Base-by-base conservation (phyloP, 2,797 vertebrate species). In the Smutsia gigantea region DNA sequence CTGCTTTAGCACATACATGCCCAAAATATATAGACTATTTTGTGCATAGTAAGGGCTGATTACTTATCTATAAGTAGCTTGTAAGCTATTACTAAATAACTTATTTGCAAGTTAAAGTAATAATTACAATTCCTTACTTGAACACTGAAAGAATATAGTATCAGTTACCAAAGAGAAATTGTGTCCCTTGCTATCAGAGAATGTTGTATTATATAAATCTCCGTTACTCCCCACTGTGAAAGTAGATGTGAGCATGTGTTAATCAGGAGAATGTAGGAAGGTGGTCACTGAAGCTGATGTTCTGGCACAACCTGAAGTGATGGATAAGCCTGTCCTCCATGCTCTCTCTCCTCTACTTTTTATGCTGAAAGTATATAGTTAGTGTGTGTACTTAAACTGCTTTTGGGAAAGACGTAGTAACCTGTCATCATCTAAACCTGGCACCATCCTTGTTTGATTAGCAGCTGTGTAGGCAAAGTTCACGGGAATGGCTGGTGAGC, bases 211-310 rank as follows among this genome's bases (percentile, higher is more conserved):
- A 2, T 18, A 7, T 2, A 5, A 2, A 0, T 87, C 82, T 77
- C 31, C 37, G 39, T 37, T 18, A 29, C 9, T 69, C 9, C 4
- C 1, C 29, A 2, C 29, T 49, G 7, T 1, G 39, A 77, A 11
- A 39, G 21, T 27, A 5, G 13, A 18, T 25, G 2, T 6, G 42
- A 23, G n/a, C 13, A 5, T 42, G 25, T 68, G 2, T 37, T 23
- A 13, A 2, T 29, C 5, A 12, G 39, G 31, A 74, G 4, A n/a
- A 5, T 46, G 1, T 6, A 21, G 51, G 68, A 17, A 23, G 14
- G 13, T 0, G 29, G 0, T 25, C 34, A 14, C 0, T n/a, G 57
- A 27, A 5, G 21, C 7, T 39, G 4, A 8, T 14, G 34, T 21
- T 68, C 8, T 84, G 25, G 2, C 2, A 25, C 13, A 42, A 29